Evolutionary conservation across 2,888 invertebrate species (phyloP), one percentile per base, ranked within the genome.

Genomic region (Xanthia icteritia): DNA sequence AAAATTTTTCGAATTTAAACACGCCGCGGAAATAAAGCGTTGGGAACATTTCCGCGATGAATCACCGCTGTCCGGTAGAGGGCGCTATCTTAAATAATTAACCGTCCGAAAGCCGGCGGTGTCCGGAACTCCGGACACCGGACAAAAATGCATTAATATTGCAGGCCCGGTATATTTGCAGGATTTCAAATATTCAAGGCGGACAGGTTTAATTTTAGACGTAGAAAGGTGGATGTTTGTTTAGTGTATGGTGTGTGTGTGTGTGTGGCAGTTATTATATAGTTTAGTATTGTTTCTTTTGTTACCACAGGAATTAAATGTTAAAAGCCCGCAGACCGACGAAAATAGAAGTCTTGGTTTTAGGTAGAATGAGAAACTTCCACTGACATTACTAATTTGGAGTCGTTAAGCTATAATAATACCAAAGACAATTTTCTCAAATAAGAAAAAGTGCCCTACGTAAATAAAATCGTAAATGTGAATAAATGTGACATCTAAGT

Each of bases 131-230:
- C 42, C 60, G 72, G 76, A 58, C 13, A 83, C 76, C 78, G 76
- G 78, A 64, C 71, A 88, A 87, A 88, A 86, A 85, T 86, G 88
- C 88, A 88, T 88, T 87, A 88, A 88, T 87, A 83, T 86, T 88
- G 87, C 87, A 88, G 42, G 58, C 63, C 17, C 42, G 31, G 72
- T 66, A 73, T 83, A 85, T 80, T 66, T 77, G 72, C 61, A 3
- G 27, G 11, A 23, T 23, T 56, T 83, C 15, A 77, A 78, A 83
- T 83, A 83, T 87, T 80, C 54, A 84, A 71, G 23, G 36, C 23
- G 31, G 13, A 23, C 42, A 36, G 66, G 60, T 42, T 66, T 76
- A 69, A 81, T 75, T 61, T 64, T 75, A 64, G 39, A 72, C 64
- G 54, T 75, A 27, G 48, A 31, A 65, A 63, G 36, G 45, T 72